These are phyloP conservation scores for Zoanthus solanderi DNA, from an alignment of 92 coral and sea anemone genomes.

Conservation along the genomic window DNA sequence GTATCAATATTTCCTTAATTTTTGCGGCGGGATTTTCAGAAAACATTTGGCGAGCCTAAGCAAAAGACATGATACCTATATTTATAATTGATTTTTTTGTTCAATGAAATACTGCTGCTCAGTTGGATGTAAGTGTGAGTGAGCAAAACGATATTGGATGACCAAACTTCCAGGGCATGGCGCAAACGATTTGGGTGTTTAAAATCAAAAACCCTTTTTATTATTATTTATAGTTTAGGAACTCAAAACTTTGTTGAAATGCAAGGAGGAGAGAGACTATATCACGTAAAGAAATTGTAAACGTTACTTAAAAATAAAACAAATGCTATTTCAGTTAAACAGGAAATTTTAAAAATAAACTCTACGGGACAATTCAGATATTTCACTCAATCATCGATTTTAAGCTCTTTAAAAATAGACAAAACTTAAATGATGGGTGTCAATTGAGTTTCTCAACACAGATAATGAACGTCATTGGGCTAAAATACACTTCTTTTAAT, in stretches of 20 bases:
- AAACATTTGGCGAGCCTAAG: not conserved
- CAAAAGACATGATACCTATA: not conserved
- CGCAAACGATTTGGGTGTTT: too few relatives aligned
- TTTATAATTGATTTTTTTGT: constrained; percentile 8
- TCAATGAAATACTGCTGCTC: not conserved
- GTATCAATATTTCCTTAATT: not conserved
- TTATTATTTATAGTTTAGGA: too few relatives aligned
- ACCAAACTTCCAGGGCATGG: not conserved
- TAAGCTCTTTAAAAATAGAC: constrained; percentile 1
- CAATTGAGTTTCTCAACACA: not conserved
- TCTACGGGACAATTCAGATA: not conserved
- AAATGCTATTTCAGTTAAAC: not conserved
- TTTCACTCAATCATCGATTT: not conserved
- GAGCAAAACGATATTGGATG: not conserved
- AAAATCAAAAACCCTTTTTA: too few relatives aligned
- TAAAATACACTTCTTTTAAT: not conserved
- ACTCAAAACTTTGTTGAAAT: too few relatives aligned
- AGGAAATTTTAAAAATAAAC: not conserved
- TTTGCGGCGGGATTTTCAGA: not conserved
- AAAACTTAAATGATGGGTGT: not conserved
- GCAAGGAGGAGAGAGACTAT: not conserved
- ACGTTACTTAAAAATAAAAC: not conserved
- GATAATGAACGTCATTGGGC: not conserved
- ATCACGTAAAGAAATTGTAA: not conserved
- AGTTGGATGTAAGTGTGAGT: not conserved